Percentiles rank a stretch among this genome's conserved stretches.
Evolutionary conservation across 2,888 invertebrate species (phyloP).

Genomic region (Tethea ocularis): DNA sequence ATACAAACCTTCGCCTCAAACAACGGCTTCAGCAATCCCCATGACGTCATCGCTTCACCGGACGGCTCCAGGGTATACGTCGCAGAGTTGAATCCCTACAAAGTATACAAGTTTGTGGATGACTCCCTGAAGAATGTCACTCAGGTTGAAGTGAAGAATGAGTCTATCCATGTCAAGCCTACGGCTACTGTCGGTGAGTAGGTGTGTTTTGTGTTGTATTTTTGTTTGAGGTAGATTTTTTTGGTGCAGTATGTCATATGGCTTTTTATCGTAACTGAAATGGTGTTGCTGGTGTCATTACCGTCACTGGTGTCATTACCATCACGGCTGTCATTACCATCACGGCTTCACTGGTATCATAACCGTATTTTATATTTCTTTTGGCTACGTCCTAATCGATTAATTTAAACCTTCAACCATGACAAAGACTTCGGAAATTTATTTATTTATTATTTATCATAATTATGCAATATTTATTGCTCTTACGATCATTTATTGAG

Average conservation of each 20-base stretch:
- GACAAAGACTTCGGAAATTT: too few relatives aligned
- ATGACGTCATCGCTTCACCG: constrained; percentile 89
- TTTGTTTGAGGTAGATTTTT: not conserved
- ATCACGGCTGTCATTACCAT: too few relatives aligned
- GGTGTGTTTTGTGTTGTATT: constrained; percentile 38
- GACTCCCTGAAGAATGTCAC: constrained; percentile 42
- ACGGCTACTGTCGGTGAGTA: constrained; percentile 76
- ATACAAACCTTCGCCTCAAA: constrained; percentile 85
- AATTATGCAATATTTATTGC: too few relatives aligned
- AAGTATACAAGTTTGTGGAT: constrained; percentile 80
- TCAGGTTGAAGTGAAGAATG: constrained; percentile 22
- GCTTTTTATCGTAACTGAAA: too few relatives aligned
- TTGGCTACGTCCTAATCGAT: too few relatives aligned
- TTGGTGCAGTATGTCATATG: too few relatives aligned
- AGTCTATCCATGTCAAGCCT: constrained; percentile 60
- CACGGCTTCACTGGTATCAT: too few relatives aligned
- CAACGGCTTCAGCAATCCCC: constrained; percentile 87
- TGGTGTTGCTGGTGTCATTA: not conserved
- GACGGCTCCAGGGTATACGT: constrained; percentile 89
- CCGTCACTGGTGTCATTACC: too few relatives aligned
- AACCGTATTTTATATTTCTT: too few relatives aligned
- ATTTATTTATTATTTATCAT: too few relatives aligned
- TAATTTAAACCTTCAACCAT: too few relatives aligned
- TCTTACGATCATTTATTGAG: too few relatives aligned
- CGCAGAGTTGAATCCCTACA: constrained; percentile 88